Conservation (phyloP, 2,888 invertebrate genomes). For the Fragum whitleyi region DNA sequence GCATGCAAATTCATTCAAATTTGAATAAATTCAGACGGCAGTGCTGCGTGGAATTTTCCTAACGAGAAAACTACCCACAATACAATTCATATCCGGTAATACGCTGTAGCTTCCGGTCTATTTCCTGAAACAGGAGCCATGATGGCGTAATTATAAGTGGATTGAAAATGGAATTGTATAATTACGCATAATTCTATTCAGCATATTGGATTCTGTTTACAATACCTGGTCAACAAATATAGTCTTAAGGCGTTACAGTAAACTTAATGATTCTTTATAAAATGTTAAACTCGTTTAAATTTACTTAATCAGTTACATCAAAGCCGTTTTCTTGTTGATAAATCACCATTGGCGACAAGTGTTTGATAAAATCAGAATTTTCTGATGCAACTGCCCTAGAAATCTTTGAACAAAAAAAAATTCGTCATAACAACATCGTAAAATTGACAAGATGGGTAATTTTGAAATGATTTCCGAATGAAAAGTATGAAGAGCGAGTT, state of each 20-base stretch:
- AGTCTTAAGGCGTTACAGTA: background rate
- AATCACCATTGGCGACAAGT: constrained; percentile 1
- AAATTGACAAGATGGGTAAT: too few relatives aligned
- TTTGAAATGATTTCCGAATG: too few relatives aligned
- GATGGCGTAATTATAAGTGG: background rate
- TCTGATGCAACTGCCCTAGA: too few relatives aligned
- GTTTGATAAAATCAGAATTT: too few relatives aligned
- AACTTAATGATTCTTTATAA: background rate
- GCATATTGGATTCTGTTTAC: background rate
- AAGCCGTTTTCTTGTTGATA: background rate
- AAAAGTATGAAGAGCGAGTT: too few relatives aligned
- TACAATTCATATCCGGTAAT: background rate
- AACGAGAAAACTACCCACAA: background rate
- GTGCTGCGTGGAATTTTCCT: too few relatives aligned
- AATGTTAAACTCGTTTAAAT: constrained; percentile 1
- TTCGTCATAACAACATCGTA: too few relatives aligned
- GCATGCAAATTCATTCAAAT: too few relatives aligned
- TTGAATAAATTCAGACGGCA: too few relatives aligned
- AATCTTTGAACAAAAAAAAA: too few relatives aligned
- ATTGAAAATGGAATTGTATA: background rate
- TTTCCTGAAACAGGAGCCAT: background rate
- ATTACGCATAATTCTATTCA: background rate
- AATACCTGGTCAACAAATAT: background rate
- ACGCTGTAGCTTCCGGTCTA: background rate
- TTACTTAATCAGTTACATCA: background rate